Base-by-base conservation (phyloP, 2,113 vertebrate genomes). In the Triplophysa siluroides region DNA sequence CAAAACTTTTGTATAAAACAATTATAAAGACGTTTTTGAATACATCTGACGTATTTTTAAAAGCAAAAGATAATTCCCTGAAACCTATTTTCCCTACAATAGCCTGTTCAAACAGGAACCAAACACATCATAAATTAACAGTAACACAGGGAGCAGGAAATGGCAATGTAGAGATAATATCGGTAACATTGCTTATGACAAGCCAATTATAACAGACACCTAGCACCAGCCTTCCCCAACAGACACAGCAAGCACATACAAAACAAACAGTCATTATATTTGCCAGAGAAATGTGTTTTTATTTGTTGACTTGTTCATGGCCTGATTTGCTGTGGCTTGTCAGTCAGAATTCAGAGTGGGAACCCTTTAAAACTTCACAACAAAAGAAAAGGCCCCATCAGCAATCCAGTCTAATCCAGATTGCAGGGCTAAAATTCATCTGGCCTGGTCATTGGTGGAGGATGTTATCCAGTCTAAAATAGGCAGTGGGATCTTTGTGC, bases 341-440 rank as follows among this genome's bases (percentile, higher is more conserved):
- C 43, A 21, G 60, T 66, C 33, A 41, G n/a, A 74, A 82, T 74
- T 74, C 67, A 80, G 79, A 84, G 85, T 61, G 83, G 58, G 79
- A 81, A 83, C 81, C 79, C 76, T 81, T 88, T 89, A 78, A 85
- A 78, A 71, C 10, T 50, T 78, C 56, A 29, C 41, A 83, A 91
- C 90, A 93, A 92, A 81, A 86, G 84, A 88, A 92, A 92, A 84
- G 81, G 80, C 90, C 81, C 83, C 71, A 87, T 93, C 93, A 93
- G 91, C 93, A 91, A 54, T 80, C 77, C 78, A 62, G 88, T 83
- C 84, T 92, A 92, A 92, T 91, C 91, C 89, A 84, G 85, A 85
- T 84, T 80, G 77, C 76, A 81, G 80, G 83, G 85, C 80, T 80
- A 82, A 86, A 77, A 82, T 80, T 88, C 83, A 88, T 91, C 88